Percentiles rank a stretch among this genome's conserved stretches.
phyloP scores from a whole-genome alignment of 2,888 invertebrate genomes.

The Caenorhabditis auriculariae region DNA sequence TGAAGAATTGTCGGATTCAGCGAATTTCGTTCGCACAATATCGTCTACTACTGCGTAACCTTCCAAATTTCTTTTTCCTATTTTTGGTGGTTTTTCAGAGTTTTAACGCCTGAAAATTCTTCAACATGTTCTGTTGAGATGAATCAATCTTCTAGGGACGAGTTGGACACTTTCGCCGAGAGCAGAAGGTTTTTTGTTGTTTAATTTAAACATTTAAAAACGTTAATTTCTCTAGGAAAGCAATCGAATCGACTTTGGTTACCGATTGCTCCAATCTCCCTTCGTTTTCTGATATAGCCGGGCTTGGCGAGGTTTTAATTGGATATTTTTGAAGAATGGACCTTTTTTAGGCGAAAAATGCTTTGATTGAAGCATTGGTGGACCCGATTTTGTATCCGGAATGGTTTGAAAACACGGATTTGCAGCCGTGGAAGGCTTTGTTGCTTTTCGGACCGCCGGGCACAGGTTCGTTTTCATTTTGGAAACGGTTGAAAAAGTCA shows the following conservation, averaged over 20 bases:
- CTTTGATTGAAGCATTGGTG: conserved; percentile 68
- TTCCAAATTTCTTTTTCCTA: too few species aligned
- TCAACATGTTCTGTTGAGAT: too few species aligned
- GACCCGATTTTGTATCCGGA: conserved; percentile 70
- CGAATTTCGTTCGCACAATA: too few species aligned
- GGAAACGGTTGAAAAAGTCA: background rate
- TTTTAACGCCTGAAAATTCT: too few species aligned
- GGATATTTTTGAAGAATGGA: background rate
- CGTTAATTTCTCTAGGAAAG: too few species aligned
- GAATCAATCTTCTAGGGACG: too few species aligned
- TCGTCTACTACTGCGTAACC: too few species aligned
- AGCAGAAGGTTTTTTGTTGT: too few species aligned
- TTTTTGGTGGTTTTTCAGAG: too few species aligned
- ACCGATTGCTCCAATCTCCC: conserved; percentile 5
- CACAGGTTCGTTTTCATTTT: conserved; percentile 63
- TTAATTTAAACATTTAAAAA: too few species aligned
- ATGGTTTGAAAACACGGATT: conserved; percentile 66
- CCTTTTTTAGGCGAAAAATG: conserved; percentile 64
- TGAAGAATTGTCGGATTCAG: too few species aligned
- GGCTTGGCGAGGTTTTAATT: conserved; percentile 65
- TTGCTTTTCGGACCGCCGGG: conserved; percentile 68
- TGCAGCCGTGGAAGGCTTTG: conserved; percentile 68
- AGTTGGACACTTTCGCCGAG: too few species aligned
- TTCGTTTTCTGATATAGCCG: conserved; percentile 30
- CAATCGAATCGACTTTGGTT: conserved; percentile 21